Base-by-base conservation (phyloP, 1,140 invertebrate species). In the Zaprionus ghesquierei region DNA sequence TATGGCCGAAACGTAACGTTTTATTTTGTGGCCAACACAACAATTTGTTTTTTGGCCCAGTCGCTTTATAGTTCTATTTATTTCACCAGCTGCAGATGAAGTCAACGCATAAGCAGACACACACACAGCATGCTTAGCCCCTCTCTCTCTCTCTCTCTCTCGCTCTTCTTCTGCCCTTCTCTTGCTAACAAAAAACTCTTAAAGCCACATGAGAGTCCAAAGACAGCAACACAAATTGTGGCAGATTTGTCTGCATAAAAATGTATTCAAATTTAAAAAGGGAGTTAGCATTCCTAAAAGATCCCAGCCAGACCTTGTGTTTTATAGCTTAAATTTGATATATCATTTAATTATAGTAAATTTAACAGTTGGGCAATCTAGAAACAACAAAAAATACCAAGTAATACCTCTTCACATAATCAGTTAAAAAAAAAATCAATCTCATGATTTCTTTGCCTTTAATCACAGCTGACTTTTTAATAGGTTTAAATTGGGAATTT, bases 61-160 rank as follows among this genome's bases (percentile, higher is more conserved):
- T 72, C 63, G 66, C 63, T 72, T 72, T 72, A 72, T 72, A 72
- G 69, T 72, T 68, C 63, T 72, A 68, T 72, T 72, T 68, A 72
- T 72, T 60, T 72, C 22, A 22, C 27, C 35, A 56, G 69, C 35
- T 33, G 22, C 27, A 15, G n/a, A 64, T 44, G 56, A 25, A 46
- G 35, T 13, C 31, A 18, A 23, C 25, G 27, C 38, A 70, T 55
- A 54, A 54, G 31, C 38, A 63, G 15, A 61, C n/a, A 50, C 25
- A 54, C 33, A 13, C 22, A 55, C n/a, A 41, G 41, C 58, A 33
- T 5, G 33, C 33, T 4, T n/a, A n/a, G 3, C 33, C n/a, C n/a
- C n/a, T 35, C 0, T 35, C 33, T n/a, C 3, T 38, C 35, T 15
- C 2, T 5, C 35, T 38, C 35, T 15, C 35, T 15, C 5, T 15